These are phyloP conservation scores for Tachysurus vachellii DNA, from an alignment of 2,113 vertebrate genomes.

Conservation along the genomic window DNA sequence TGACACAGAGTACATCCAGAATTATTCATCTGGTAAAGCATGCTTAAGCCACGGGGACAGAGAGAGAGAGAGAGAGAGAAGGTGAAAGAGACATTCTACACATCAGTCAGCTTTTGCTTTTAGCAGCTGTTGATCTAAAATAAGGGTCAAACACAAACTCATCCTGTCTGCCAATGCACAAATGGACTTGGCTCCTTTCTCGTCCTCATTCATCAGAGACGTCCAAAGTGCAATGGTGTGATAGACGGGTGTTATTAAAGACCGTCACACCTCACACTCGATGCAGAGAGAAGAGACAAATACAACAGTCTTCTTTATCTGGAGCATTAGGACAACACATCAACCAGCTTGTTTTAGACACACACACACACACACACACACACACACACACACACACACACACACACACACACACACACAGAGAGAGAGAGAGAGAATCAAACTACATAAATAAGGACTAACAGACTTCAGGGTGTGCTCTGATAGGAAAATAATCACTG, in stretches of 20 bases:
- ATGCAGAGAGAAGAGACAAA: slow-evolving; percentile 44
- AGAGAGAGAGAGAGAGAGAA: not conserved
- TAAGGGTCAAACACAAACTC: slow-evolving; percentile 25
- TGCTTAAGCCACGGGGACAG: not conserved
- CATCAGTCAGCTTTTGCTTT: slow-evolving; percentile 15
- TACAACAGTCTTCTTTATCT: not conserved
- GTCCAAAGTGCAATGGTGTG: not conserved
- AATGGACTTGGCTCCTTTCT: slow-evolving; percentile 48
- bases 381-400: not conserved
- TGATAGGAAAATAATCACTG: not conserved
- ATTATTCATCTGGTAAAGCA: slow-evolving; percentile 15
- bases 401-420: not conserved
- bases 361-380: too few relatives aligned
- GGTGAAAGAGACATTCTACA: not conserved
- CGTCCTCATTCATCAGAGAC: not conserved
- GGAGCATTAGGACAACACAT: not conserved
- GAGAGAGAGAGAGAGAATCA: not conserved
- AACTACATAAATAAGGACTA: not conserved
- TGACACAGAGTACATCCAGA: not conserved
- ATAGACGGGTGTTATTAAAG: not conserved
- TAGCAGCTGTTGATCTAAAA: slow-evolving; percentile 39
- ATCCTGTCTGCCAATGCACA: not conserved
- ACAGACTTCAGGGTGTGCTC: not conserved
- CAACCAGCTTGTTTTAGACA: not conserved
- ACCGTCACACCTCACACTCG: not conserved